phyloP scores from a whole-genome alignment of 1,140 invertebrate species.

The Portunus trituberculatus region DNA sequence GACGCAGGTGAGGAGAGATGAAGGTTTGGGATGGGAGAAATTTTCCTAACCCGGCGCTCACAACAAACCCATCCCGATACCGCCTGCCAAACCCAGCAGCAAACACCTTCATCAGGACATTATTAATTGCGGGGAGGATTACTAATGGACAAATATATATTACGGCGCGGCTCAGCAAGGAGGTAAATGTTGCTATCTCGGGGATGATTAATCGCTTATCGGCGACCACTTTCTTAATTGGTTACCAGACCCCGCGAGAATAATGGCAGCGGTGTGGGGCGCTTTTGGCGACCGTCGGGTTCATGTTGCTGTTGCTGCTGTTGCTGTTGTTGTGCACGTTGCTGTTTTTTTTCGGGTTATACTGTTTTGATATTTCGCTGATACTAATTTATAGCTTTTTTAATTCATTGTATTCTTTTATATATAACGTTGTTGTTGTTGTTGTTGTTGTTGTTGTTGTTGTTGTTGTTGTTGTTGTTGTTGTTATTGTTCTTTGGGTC shows the following conservation, averaged over 20 bases:
- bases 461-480: no score
- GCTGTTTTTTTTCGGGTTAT: neutral
- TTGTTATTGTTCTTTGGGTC: no score
- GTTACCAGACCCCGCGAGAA: neutral
- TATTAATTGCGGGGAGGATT: neutral
- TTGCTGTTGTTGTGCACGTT: neutral
- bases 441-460: no score
- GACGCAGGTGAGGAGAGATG: no score
- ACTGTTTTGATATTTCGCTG: neutral
- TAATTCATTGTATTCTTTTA: no score
- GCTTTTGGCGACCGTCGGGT: neutral
- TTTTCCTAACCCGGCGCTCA: neutral
- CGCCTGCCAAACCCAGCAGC: neutral
- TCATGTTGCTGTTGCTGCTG: neutral
- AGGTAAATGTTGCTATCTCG: neutral
- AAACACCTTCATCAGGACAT: conserved; percentile 1
- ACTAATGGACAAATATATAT: conserved; percentile 1
- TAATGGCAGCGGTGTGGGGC: neutral
- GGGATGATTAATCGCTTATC: neutral
- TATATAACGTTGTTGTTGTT: no score
- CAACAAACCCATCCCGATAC: neutral
- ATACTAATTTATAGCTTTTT: no score
- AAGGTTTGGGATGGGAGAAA: no score
- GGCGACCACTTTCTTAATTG: neutral
- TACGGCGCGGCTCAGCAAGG: neutral